Evolutionary conservation across 1,140 invertebrate species (phyloP).

Genomic region (Brachionus rotundiformis): DNA sequence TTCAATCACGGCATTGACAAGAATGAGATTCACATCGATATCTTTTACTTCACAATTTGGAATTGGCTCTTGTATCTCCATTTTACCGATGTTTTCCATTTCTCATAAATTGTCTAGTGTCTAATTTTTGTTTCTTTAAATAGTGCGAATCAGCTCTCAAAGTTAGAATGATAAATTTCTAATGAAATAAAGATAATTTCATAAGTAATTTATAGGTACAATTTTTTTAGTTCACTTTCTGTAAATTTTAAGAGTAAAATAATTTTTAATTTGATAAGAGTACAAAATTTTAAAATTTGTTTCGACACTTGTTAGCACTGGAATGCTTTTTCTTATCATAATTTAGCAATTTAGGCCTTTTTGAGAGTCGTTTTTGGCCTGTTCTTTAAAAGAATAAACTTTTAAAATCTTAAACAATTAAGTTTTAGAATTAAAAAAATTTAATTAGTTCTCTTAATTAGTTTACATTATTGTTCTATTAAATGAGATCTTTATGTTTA

Average conservation of each 20-base stretch:
- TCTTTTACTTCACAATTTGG: too few relatives aligned
- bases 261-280: conserved; percentile 17
- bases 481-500: too few relatives aligned
- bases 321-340: background rate
- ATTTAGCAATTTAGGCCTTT: background rate
- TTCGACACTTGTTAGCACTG: conserved; percentile 16
- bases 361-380: too few relatives aligned
- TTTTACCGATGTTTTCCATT: background rate
- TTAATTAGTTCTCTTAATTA: too few relatives aligned
- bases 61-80: background rate
- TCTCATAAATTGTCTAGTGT: background rate
- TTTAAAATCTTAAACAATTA: too few relatives aligned
- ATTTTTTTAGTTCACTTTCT: conserved; percentile 21
- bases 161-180: conserved; percentile 11
- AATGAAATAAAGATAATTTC: background rate
- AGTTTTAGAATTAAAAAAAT: too few relatives aligned
- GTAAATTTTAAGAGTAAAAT: background rate
- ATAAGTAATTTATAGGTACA: background rate
- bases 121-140: conserved; percentile 1
- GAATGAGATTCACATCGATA: background rate
- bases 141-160: background rate
- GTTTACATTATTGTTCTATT: too few relatives aligned
- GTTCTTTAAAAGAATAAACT: background rate
- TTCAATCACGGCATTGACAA: background rate
- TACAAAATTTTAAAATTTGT: conserved; percentile 3